phyloP scores from a whole-genome alignment of 2,113 vertebrate genomes.

The Corvus hawaiiensis region DNA sequence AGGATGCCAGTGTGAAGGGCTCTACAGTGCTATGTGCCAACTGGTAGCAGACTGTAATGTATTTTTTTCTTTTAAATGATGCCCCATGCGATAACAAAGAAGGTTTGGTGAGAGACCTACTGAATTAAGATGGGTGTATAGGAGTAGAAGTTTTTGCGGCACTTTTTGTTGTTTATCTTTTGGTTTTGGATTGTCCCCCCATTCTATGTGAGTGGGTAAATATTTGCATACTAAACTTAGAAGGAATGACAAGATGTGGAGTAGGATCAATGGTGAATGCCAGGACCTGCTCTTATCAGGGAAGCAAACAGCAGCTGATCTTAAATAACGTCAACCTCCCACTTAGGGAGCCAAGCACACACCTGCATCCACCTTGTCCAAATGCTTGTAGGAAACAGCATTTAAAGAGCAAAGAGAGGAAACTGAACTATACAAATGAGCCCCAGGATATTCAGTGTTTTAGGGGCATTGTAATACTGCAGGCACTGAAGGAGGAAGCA shows the following conservation, averaged over 20 bases:
- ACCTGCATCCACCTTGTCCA: neutral
- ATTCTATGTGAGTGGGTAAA: neutral
- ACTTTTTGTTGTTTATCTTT: neutral
- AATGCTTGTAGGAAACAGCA: neutral
- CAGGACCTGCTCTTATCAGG: neutral
- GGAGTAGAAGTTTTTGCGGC: neutral
- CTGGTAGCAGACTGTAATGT: neutral
- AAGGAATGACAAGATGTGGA: neutral
- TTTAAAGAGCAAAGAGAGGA: neutral
- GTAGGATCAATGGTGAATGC: neutral
- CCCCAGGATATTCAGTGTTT: neutral
- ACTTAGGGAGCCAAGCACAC: neutral
- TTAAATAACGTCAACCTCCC: neutral
- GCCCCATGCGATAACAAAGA: accelerated
- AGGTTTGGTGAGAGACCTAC: neutral
- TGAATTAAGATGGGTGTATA: neutral
- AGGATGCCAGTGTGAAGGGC: neutral
- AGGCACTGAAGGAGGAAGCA: neutral
- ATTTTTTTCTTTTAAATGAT: neutral
- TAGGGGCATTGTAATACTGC: neutral
- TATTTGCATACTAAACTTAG: neutral
- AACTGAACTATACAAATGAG: neutral
- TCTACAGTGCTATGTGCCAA: neutral
- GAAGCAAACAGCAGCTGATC: neutral
- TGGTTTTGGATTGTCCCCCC: neutral